Evolutionary conservation across 1,140 invertebrate species (phyloP).

Genomic region (Cydia amplana): DNA sequence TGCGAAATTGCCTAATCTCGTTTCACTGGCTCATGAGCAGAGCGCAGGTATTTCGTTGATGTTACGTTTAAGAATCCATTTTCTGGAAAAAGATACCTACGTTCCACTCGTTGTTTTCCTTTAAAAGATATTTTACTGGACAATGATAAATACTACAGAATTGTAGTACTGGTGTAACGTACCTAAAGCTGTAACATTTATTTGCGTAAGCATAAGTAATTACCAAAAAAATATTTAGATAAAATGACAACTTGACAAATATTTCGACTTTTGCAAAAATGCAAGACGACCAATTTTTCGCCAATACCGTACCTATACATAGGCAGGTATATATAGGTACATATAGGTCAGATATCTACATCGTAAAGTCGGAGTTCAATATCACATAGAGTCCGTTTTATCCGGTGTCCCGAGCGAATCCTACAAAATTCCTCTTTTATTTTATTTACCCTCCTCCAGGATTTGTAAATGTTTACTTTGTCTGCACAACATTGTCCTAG

Average conservation of each 20-base stretch:
- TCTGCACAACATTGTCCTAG: not conserved
- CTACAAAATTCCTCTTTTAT: not conserved
- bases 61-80: not conserved
- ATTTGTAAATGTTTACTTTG: conserved; percentile 3
- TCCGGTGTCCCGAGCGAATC: not conserved
- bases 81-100: not conserved
- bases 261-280: not conserved
- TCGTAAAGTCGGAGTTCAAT: not conserved
- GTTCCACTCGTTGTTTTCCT: not conserved
- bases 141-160: not conserved
- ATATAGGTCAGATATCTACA: too few species aligned
- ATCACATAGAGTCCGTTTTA: conserved; percentile 1
- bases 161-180: not conserved
- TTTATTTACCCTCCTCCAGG: conserved; percentile 4
- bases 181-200: not conserved
- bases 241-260: too few species aligned
- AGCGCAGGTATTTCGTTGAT: not conserved
- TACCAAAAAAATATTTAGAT: too few species aligned
- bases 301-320: not conserved
- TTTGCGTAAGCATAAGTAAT: not conserved
- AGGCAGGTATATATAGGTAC: not conserved
- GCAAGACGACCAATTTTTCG: not conserved
- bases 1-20: not conserved
- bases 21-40: not conserved
- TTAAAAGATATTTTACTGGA: not conserved